Conservation (phyloP, 2,113 vertebrate species). For the Cryptotis parvus region DNA sequence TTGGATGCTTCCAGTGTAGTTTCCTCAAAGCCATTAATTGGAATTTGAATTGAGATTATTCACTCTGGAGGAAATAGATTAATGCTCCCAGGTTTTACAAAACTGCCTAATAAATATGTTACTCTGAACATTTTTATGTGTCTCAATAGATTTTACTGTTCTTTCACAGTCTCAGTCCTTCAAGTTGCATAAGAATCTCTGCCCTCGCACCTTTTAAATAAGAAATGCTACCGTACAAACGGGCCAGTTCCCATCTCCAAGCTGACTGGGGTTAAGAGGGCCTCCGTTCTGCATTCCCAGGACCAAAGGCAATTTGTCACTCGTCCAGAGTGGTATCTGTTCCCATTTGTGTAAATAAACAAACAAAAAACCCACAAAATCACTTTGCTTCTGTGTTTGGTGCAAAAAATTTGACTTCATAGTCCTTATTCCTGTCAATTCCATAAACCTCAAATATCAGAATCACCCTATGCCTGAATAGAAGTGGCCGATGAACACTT, state of each 20-base stretch:
- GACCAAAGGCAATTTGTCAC: neutral
- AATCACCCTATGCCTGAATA: neutral
- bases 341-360: neutral
- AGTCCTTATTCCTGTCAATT: neutral
- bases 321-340: neutral
- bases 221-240: accelerated
- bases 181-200: neutral
- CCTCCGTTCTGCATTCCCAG: neutral
- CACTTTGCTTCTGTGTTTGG: neutral
- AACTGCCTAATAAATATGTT: neutral
- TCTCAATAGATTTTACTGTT: neutral
- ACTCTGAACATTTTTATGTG: neutral
- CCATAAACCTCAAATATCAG: neutral
- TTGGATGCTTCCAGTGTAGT: neutral
- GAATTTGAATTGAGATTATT: constrained; percentile 32
- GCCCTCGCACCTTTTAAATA: neutral
- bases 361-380: constrained; percentile 5
- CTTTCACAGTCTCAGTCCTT: neutral
- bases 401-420: neutral
- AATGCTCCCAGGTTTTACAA: neutral
- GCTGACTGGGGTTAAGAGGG: neutral
- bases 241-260: neutral
- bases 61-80: neutral
- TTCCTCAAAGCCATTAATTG: constrained; percentile 21
- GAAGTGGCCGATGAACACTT: no score